These are phyloP conservation scores for Ypsolopha scabrella DNA, from an alignment of 2,888 invertebrate species.

Conservation along the genomic window DNA sequence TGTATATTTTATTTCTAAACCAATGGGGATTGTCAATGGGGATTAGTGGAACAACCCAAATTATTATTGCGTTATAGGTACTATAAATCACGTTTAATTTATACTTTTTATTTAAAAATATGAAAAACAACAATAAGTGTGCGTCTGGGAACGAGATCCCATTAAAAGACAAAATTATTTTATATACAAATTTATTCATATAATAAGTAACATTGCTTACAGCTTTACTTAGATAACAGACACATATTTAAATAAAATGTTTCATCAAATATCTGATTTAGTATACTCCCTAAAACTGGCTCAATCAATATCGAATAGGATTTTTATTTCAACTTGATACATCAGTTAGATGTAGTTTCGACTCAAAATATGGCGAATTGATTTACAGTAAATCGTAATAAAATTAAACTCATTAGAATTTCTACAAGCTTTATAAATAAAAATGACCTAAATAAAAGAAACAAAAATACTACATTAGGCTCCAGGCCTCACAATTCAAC, in stretches of 20 bases:
- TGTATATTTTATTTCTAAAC: too few species aligned
- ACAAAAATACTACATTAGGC: constrained; percentile 13
- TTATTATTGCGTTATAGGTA: too few species aligned
- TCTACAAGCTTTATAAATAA: constrained; percentile 4
- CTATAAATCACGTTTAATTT: too few species aligned
- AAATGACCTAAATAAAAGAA: constrained; percentile 8
- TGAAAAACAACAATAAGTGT: too few species aligned
- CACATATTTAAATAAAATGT: not conserved
- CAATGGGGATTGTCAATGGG: too few species aligned
- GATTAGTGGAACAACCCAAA: too few species aligned
- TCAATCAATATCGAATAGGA: constrained; percentile 10
- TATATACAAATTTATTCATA: constrained; percentile 41
- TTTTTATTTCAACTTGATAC: not conserved
- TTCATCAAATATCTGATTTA: constrained; percentile 10
- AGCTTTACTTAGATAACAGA: constrained; percentile 20
- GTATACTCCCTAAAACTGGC: constrained; percentile 18
- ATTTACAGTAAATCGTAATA: not conserved
- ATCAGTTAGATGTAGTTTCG: not conserved
- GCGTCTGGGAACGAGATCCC: not conserved
- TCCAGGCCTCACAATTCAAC: constrained; percentile 14
- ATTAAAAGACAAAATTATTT: constrained; percentile 6
- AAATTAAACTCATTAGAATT: not conserved
- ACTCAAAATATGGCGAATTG: not conserved
- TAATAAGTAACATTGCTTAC: constrained; percentile 42
- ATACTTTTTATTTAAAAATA: too few species aligned